Base-by-base conservation (phyloP, 2,797 vertebrate genomes). In the Protosalanx chinensis region DNA sequence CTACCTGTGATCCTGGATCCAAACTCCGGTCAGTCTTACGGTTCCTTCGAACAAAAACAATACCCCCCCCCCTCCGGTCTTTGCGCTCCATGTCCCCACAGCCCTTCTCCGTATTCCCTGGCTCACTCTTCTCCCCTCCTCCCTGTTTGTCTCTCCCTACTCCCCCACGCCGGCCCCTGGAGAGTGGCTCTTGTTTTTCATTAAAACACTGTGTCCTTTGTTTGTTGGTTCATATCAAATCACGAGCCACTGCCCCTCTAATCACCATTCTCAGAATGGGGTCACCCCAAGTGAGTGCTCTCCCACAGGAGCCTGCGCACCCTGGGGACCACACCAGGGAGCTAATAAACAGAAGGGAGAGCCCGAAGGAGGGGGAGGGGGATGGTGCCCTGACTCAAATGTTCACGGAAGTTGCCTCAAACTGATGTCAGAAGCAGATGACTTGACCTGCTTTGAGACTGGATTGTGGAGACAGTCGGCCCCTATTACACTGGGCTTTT, bases 191-290 rank as follows among this genome's bases (percentile, higher is more conserved):
- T 88, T 89, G 84, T 87, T 87, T 85, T 81, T 83, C 82, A 88
- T 88, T 83, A 82, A 82, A 77, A 86, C 88, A 85, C 64, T 74
- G 82, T 76, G 71, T 77, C 81, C 79, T 85, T 85, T 90, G 87
- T 90, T 73, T 71, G 66, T 71, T 58, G 57, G 33, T 56, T 71
- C 61, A 66, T 53, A 73, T 78, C 66, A 66, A 66, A 70, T 76
- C 73, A 72, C 57, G 41, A 72, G 46, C 49, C 62, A 62, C 68
- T 79, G 79, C 79, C 59, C 76, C 53, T 60, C 69, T 76, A 79
- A 80, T 75, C 62, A 68, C 66, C 51, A 49, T 77, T 37, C 41
- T 32, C 76, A 65, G 29, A 83, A 85, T 23, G 70, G 64, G 86
- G 83, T 73, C 72, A 72, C 68, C 68, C 68, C 46, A 23, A 64